Conservation (phyloP, 2,113 vertebrate genomes). For the Herpetotheres cachinnans region DNA sequence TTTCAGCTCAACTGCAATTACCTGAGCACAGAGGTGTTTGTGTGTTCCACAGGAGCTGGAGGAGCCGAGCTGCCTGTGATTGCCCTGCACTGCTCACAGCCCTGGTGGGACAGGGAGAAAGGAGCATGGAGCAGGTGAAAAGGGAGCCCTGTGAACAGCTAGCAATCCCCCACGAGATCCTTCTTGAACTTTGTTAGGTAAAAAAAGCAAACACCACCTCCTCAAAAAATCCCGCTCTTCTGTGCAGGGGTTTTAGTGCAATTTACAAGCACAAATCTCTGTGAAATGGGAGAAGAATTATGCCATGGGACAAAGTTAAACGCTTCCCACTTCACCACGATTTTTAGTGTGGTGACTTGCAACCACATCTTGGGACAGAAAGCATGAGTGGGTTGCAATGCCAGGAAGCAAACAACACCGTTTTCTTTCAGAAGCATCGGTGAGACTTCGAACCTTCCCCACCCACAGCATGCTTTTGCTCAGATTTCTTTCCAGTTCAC, state of each 20-base stretch:
- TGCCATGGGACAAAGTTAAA: not conserved
- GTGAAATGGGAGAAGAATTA: not conserved
- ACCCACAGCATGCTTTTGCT: not conserved
- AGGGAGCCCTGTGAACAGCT: not conserved
- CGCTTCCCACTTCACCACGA: not conserved
- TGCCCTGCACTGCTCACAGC: not conserved
- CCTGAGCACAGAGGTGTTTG: not conserved
- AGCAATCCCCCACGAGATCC: not conserved
- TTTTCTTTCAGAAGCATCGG: not conserved
- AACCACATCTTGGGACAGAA: not conserved
- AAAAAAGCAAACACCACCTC: not conserved
- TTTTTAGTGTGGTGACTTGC: not conserved
- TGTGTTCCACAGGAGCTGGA: not conserved
- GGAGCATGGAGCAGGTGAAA: not conserved
- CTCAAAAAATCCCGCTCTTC: fast-evolving
- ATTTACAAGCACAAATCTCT: not conserved
- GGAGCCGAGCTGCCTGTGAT: fast-evolving
- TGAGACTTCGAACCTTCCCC: not conserved
- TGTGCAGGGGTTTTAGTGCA: not conserved
- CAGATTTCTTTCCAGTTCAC: not conserved
- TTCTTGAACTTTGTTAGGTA: not conserved
- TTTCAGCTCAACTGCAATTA: not conserved
- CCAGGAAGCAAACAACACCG: not conserved
- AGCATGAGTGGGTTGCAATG: not conserved
- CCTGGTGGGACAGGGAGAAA: not conserved